These are phyloP conservation scores for Thamnophis sirtalis DNA, from an alignment of 2,113 vertebrate species.

Conservation along the genomic window DNA sequence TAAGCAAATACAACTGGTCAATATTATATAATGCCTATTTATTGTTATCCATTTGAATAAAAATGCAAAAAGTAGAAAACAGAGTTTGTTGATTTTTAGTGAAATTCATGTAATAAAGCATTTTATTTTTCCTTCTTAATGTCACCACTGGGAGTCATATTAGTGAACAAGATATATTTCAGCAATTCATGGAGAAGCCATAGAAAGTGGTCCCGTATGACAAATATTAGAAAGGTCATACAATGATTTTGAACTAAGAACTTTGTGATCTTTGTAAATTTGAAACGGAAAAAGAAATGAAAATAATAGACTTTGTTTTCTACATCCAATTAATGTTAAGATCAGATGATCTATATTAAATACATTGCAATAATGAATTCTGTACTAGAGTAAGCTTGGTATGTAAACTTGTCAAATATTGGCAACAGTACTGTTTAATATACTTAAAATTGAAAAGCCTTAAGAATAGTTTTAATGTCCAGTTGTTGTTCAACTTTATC, in stretches of 20 bases:
- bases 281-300: slow-evolving; percentile 24
- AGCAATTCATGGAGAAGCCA: slow-evolving; percentile 35
- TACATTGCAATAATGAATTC: neutral
- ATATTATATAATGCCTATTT: neutral
- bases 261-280: slow-evolving; percentile 36
- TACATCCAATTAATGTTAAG: neutral
- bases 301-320: slow-evolving; percentile 19
- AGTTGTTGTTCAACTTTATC: neutral
- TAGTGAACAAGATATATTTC: slow-evolving; percentile 23
- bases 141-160: slow-evolving; percentile 19
- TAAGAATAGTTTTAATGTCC: neutral
- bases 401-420: neutral
- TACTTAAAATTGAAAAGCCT: neutral
- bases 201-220: slow-evolving; percentile 35
- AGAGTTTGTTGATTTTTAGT: neutral
- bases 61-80: neutral
- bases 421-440: neutral
- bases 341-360: neutral
- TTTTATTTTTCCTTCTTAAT: slow-evolving; percentile 24
- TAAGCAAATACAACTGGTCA: neutral
- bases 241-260: slow-evolving; percentile 49
- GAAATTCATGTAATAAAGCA: slow-evolving; percentile 1
- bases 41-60: neutral
- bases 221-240: slow-evolving; percentile 39
- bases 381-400: neutral